Evolutionary conservation across 2,888 invertebrate species (phyloP), one percentile per base, ranked within the genome.

Genomic region (Leuctra nigra): DNA sequence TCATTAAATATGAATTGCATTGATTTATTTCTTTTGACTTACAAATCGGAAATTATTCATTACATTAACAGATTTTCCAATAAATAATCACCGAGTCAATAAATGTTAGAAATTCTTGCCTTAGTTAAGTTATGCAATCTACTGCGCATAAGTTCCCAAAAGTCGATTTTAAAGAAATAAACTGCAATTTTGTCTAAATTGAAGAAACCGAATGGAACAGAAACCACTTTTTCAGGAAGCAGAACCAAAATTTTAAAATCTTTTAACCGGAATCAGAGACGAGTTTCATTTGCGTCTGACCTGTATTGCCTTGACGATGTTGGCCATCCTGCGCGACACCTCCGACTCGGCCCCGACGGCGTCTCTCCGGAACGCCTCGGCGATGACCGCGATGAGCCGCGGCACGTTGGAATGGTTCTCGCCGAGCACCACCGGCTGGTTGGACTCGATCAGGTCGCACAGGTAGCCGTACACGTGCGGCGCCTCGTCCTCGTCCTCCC

Each of bases 401-500:
- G 93, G 93, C 67, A 98, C 81, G 73, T 97, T 97, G 65, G 84
- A 80, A 67, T 94, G 91, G 68, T 93, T 86, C 58, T 82, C 83
- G 55, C 94, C 94, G 68, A 94, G 77, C 60, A 97, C 83, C 57
- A 85, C 77, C 18, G 91, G 86, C 76, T 97, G 89, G 69, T 95
- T 94, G 65, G 83, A 80, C 73, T 95, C 93, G 62, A 96, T 87
- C 64, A 98, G 80, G 77, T 97, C 96, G 75, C 96, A 96, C 63
- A 99, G 77, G 72, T 96, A 91, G 57, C 88, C 89, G 73, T 97
- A 99, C 61, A 99, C 90, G 70, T 95, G 91, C 22, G 91, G 90
- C 50, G 96, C 91, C 75, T 99, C 99, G 65, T 97, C 98, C 13
- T 84, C 82, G 73, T 99, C 99, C 70, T 97, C 97, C 64, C 89